Percentiles rank a stretch among this genome's conserved stretches.
phyloP scores from a whole-genome alignment of 2,888 invertebrate genomes.

The Liodrosophila aerea region DNA sequence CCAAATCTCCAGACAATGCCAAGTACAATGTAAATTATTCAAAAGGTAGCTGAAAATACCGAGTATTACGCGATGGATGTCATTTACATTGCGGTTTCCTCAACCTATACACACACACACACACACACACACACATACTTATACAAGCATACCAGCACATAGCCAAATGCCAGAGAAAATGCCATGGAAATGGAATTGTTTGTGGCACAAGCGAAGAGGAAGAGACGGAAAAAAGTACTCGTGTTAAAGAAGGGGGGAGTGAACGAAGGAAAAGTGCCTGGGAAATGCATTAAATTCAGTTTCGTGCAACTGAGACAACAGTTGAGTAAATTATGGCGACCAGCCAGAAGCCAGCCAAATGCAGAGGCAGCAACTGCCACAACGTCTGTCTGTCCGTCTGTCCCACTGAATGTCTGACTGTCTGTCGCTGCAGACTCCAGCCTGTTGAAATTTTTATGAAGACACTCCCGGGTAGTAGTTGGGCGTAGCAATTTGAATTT shows the following conservation, averaged over 20 bases:
- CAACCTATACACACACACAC: slow-evolving; percentile 30
- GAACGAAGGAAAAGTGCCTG: slow-evolving; percentile 60
- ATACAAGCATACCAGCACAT: not conserved
- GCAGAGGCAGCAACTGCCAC: slow-evolving; percentile 4
- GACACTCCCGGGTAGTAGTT: slow-evolving; percentile 3
- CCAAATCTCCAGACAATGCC: slow-evolving; percentile 65
- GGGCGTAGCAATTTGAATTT: slow-evolving; percentile 44
- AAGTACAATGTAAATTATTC: slow-evolving; percentile 68
- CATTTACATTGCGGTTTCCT: slow-evolving; percentile 59
- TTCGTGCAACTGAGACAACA: slow-evolving; percentile 73
- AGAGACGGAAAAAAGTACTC: not conserved
- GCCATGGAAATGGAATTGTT: slow-evolving; percentile 50
- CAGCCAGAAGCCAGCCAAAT: slow-evolving; percentile 30
- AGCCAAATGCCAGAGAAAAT: slow-evolving; percentile 27
- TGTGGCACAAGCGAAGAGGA: slow-evolving; percentile 12
- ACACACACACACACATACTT: slow-evolving; percentile 21
- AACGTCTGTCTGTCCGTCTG: not conserved
- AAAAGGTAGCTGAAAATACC: slow-evolving; percentile 64
- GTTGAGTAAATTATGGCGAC: slow-evolving; percentile 73
- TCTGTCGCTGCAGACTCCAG: slow-evolving; percentile 7
- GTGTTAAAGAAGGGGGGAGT: not conserved
- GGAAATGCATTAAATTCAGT: slow-evolving; percentile 73
- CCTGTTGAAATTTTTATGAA: slow-evolving; percentile 68
- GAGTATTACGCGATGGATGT: slow-evolving; percentile 66
- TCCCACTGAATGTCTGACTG: slow-evolving; percentile 6